Evolutionary conservation across 2,888 invertebrate species (phyloP), one percentile per base, ranked within the genome.

Genomic region (Leucania comma): DNA sequence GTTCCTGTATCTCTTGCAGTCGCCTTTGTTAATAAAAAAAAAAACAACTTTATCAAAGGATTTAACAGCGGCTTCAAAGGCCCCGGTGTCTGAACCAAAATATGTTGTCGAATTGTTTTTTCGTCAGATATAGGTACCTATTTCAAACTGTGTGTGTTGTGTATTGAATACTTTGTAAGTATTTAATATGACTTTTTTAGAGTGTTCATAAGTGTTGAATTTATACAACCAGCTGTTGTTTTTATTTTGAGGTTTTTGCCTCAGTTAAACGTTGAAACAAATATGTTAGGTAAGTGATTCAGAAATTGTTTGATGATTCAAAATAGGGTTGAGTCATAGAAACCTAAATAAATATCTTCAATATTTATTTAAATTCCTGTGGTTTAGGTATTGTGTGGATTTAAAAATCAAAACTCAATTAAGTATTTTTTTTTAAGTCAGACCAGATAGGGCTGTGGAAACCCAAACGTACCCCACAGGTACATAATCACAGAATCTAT

Each of bases 401-500:
- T 60, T 62, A 73, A 68, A 84, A 85, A 85, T 70, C 54, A 81
- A 73, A 76, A 83, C 68, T 64, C 75, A 48, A 58, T 58, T 68
- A 60, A 54, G 46, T 81, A 78, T 75, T 89, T 91, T 93, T 94
- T 93, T 91, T 88, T 88, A 84, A 86, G 92, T 90, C 93, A 90
- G 87, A 90, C 90, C 90, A 90, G 91, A 88, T 90, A 92, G 93
- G 94, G 93, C 88, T 89, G 87, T 78, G 86, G 90, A 92, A 90
- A 90, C 82, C 90, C 89, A 87, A 84, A 78, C 65, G 90, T 93
- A 94, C 94, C 93, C 79, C 88, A 88, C 89, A 91, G 94, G 94
- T 95, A 95, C 94, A 90, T 88, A 91, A 95, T 95, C 95, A 95
- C 95, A 95, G 94, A 92, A 93, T 93, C 92, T 91, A 90, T 90